Conservation (phyloP, 2,113 vertebrate genomes). For the Cyanoliseus patagonus region DNA sequence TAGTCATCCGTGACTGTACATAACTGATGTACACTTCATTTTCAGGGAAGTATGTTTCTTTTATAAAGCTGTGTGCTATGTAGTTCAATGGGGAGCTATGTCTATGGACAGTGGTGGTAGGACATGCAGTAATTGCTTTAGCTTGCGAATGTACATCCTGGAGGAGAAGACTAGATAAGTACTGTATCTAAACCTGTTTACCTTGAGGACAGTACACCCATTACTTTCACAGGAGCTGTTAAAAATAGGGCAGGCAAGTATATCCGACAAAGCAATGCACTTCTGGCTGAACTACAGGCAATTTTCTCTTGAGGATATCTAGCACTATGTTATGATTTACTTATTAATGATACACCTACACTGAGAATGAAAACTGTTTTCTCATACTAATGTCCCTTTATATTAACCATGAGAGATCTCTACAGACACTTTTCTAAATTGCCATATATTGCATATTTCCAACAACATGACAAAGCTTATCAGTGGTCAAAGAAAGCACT, state of each 20-base stretch:
- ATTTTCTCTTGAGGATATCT: neutral
- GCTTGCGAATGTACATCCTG: neutral
- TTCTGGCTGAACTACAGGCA: neutral
- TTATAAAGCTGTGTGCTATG: neutral
- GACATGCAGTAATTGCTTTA: neutral
- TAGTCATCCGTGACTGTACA: accelerated
- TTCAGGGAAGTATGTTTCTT: neutral
- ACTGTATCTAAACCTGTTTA: neutral
- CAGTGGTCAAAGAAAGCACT: neutral
- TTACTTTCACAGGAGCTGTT: neutral
- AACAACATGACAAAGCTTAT: neutral
- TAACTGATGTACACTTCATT: neutral
- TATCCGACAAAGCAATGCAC: neutral
- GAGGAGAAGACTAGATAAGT: neutral
- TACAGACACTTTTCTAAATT: neutral
- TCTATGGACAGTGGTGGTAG: neutral
- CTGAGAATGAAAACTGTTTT: neutral
- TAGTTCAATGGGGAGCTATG: neutral
- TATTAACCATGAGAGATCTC: neutral
- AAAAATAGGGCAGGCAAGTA: neutral
- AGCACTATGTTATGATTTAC: neutral
- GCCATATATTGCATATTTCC: neutral
- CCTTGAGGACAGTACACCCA: neutral
- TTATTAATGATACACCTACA: neutral
- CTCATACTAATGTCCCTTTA: neutral